Base-by-base conservation (phyloP, 2,113 vertebrate genomes). In the Anas platyrhynchos region DNA sequence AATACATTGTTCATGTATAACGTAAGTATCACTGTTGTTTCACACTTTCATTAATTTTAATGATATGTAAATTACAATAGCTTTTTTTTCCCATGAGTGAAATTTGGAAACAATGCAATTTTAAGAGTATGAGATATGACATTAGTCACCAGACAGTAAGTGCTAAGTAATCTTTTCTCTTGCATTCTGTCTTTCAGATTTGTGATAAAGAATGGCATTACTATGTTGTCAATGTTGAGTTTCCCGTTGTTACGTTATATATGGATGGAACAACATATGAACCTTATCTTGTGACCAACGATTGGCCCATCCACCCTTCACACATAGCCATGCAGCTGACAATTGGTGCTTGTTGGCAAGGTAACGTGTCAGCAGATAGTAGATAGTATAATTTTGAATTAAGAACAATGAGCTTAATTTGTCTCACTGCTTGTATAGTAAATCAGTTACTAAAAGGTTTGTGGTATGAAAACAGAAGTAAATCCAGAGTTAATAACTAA, bases 191-290 rank as follows among this genome's bases (percentile, higher is more conserved):
- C 89, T 88, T 97, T 73, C 98, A 99, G 99, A 99, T 99, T 91
- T 99, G 99, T 92, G 99, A 99, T 97, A 99, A 99, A 97, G 99
- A 99, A 94, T 99, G 99, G 99, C 99, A 99, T 97, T 99, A 99
- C 97, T 99, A 99, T 7, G 98, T 99, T 82, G 98, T 99, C 94
- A 99, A 99, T 2, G 98, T 99, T 78, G 99, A 99, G 94, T 99
- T 99, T 94, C 99, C 99, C 0, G 98, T 99, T 89, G 99, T 99
- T 81, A 99, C 98, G 0, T 97, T 99, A 36, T 99, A 99, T 79
- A 99, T 99, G 98, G 99, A 99, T 16, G 99, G 99, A 67, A 98
- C 99, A 50, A 99, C 99, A 0, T 99, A 99, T 4, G 99, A 99
- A 83, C 99, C 99, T 9, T 99, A 99, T 95, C 98, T 99, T 93